phyloP scores from a whole-genome alignment of 2,797 vertebrate species.

The Cottoperca gobio region DNA sequence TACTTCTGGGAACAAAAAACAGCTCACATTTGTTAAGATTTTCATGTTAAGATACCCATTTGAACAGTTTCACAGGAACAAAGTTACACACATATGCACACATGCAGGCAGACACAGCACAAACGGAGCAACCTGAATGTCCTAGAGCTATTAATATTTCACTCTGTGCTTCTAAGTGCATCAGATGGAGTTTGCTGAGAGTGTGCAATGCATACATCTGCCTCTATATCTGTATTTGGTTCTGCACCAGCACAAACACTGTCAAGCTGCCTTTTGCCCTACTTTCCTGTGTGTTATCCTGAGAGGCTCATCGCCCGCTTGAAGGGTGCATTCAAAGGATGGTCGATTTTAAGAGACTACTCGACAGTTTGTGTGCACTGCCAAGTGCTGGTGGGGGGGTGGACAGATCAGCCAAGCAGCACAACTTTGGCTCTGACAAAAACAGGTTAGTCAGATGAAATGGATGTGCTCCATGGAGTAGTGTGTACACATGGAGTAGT shows the following conservation, averaged over 20 bases:
- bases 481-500: slow-evolving; percentile 24
- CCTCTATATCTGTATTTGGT: slow-evolving; percentile 51
- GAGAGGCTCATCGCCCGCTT: slow-evolving; percentile 41
- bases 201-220: slow-evolving; percentile 23
- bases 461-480: slow-evolving; percentile 46
- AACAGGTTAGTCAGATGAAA: slow-evolving; percentile 60
- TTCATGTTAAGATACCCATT: slow-evolving; percentile 26
- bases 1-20: slow-evolving; percentile 1
- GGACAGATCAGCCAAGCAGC: slow-evolving; percentile 41
- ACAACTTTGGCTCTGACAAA: slow-evolving; percentile 54
- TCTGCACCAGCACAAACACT: slow-evolving; percentile 39
- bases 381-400: slow-evolving; percentile 35
- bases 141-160: slow-evolving; percentile 76
- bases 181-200: slow-evolving; percentile 41
- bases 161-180: slow-evolving; percentile 64
- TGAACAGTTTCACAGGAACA: slow-evolving; percentile 17
- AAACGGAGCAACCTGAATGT: slow-evolving; percentile 38
- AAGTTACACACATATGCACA: slow-evolving; percentile 15
- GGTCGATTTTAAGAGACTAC: slow-evolving; percentile 38
- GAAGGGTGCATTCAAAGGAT: slow-evolving; percentile 47
- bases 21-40: slow-evolving; percentile 4
- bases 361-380: slow-evolving; percentile 36
- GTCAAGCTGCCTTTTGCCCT: slow-evolving; percentile 56
- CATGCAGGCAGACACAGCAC: slow-evolving; percentile 1
- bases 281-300: slow-evolving; percentile 60